Percentiles rank a stretch among this genome's conserved stretches.
phyloP scores from a whole-genome alignment of 35 echinoderm and acorn worm species.

The Strongylocentrotus purpuratus region DNA sequence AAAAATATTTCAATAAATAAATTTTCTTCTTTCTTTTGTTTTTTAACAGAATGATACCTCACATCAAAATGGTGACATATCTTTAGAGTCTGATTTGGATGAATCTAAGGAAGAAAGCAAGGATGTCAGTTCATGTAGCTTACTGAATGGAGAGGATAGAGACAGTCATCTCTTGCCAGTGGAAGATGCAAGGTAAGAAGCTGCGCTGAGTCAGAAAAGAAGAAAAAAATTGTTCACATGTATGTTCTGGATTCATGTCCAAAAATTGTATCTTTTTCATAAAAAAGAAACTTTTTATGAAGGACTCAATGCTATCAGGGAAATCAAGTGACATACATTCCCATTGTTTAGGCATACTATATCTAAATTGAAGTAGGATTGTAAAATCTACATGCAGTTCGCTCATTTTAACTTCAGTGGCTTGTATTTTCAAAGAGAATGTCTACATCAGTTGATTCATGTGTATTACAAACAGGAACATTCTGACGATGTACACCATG shows the following conservation, averaged over 20 bases:
- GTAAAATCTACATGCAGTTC: no score
- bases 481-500: constrained; percentile 25
- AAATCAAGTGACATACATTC: neutral
- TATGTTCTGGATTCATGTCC: no score
- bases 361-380: neutral
- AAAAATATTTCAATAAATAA: no score
- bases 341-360: neutral
- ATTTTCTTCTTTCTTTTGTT: neutral
- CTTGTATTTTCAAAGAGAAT: neutral
- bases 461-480: neutral
- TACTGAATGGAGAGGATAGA: neutral
- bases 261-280: no score
- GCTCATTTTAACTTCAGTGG: neutral
- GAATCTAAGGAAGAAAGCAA: neutral
- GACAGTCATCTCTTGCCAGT: neutral
- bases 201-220: no score
- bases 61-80: neutral
- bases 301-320: neutral
- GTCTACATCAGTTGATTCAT: neutral
- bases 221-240: no score
- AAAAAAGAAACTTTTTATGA: no score
- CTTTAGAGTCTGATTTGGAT: neutral
- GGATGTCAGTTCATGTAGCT: neutral
- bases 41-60: neutral
- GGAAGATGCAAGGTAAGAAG: neutral